Base-by-base conservation (phyloP, 2,888 invertebrate species). In the Platycheirus albimanus region DNA sequence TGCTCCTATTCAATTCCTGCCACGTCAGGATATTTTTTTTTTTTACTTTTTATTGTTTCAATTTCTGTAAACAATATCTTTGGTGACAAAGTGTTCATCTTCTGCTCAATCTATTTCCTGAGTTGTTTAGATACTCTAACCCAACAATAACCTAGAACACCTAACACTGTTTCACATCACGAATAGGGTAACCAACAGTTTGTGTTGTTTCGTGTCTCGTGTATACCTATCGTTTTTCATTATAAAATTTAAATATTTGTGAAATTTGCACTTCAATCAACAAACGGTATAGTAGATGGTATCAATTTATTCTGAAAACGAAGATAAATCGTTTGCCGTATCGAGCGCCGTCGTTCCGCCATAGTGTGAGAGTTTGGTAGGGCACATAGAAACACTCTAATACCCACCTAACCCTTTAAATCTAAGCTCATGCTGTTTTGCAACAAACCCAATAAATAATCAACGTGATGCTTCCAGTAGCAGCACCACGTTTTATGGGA, bases 361-460 rank as follows among this genome's bases (percentile, higher is more conserved):
- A n/a, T n/a, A n/a, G n/a, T n/a, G n/a, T n/a, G n/a, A n/a, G n/a
- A n/a, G n/a, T n/a, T n/a, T n/a, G n/a, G n/a, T n/a, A n/a, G n/a
- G n/a, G n/a, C n/a, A 36, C 36, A 10, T n/a, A 36, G 36, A 36
- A 6, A n/a, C 36, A 36, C n/a, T n/a, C n/a, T n/a, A n/a, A n/a
- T n/a, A 3, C 38, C 38, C 13, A 4, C 13, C 15, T 11, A 36
- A 20, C 54, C 17, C 36, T 19, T 36, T 13, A 20, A 54, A 54
- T 10, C 10, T 6, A 38, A 28, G 10, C 13, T 38, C 24, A 56
- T 20, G 11, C 11, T 51, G 20, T 64, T 58, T 19, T 33, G 49
- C 43, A 58, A 70, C 51, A 61, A 79, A 79, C 61, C 64, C 69
- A 38, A 75, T 80, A 70, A 80, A 80, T 74, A 75, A 80, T 80